A percentile compares a stretch with the other conserved stretches of the same genome.
Conservation (phyloP, 2,113 vertebrate species). For the Oncorhynchus kisutch region DNA sequence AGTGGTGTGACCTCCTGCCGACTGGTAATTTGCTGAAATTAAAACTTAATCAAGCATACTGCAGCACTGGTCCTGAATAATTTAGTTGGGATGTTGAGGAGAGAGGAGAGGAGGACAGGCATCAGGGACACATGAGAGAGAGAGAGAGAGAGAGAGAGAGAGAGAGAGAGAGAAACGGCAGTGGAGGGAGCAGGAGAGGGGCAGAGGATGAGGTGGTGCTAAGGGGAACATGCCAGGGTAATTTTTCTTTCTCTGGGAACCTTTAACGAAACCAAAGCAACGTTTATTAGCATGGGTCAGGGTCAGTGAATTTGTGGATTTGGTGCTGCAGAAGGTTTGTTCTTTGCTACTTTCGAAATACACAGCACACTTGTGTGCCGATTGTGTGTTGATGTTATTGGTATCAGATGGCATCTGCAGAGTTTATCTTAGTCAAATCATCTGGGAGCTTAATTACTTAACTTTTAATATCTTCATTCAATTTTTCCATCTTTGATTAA, state of each 20-base stretch:
- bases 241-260: slow-evolving; percentile 13
- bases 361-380: neutral
- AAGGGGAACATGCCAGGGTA: slow-evolving; percentile 3
- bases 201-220: neutral
- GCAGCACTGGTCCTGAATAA: slow-evolving; percentile 83
- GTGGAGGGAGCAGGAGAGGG: neutral
- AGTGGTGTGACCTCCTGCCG: slow-evolving; percentile 72
- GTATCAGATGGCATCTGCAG: slow-evolving; percentile 1
- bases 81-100: slow-evolving; percentile 70
- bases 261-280: neutral
- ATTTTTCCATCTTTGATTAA: slow-evolving; percentile 71
- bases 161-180: neutral
- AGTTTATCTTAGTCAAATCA: slow-evolving; percentile 66
- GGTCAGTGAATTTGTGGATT: neutral
- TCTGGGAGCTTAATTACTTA: slow-evolving; percentile 66
- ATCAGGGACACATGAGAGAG: slow-evolving; percentile 18
- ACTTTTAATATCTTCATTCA: slow-evolving; percentile 78
- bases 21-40: slow-evolving; percentile 88
- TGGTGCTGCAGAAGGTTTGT: too few species aligned
- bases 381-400: neutral
- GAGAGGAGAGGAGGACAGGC: slow-evolving; percentile 25
- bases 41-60: slow-evolving; percentile 89
- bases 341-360: too few species aligned
- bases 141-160: slow-evolving; percentile 12
- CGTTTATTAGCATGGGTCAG: slow-evolving; percentile 3